Evolutionary conservation across 2,888 invertebrate genomes (phyloP).

Genomic region (Pristionchus entomophagus): DNA sequence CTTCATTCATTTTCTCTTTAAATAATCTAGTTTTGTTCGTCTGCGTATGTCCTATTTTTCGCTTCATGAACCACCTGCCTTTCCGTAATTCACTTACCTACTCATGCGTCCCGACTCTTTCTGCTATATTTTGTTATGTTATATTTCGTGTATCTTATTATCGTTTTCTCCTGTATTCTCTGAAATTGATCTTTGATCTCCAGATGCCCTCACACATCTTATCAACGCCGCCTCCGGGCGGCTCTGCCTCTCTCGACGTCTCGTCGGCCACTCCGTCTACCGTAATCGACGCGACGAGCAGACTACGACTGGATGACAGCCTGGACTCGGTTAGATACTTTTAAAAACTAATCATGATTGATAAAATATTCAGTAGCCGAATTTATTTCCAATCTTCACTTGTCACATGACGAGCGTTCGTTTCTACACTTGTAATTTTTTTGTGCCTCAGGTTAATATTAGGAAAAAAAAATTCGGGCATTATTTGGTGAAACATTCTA

Average conservation of each 20-base stretch:
- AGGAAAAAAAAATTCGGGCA: not conserved
- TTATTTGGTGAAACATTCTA: not conserved
- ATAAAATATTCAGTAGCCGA: too few relatives aligned
- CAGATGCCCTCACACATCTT: constrained; percentile 26
- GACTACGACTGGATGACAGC: constrained; percentile 20
- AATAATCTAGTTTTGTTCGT: too few relatives aligned
- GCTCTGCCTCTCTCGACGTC: constrained; percentile 17
- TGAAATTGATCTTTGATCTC: not conserved
- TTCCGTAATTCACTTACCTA: too few relatives aligned
- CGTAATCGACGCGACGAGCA: constrained; percentile 35
- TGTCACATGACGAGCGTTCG: too few relatives aligned
- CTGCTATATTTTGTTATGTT: not conserved
- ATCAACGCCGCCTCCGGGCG: constrained; percentile 39
- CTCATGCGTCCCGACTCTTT: not conserved
- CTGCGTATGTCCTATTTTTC: too few relatives aligned
- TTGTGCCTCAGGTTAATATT: not conserved
- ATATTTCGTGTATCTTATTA: not conserved
- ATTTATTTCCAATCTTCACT: too few relatives aligned
- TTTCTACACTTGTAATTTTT: too few relatives aligned
- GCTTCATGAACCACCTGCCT: too few relatives aligned
- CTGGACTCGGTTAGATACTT: not conserved
- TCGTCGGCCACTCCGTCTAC: constrained; percentile 40
- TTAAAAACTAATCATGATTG: too few relatives aligned
- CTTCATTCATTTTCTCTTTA: too few relatives aligned
- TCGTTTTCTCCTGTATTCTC: too few relatives aligned